Evolutionary conservation across 2,113 vertebrate species (phyloP).

Genomic region (Speoplatyrhinus poulsoni): DNA sequence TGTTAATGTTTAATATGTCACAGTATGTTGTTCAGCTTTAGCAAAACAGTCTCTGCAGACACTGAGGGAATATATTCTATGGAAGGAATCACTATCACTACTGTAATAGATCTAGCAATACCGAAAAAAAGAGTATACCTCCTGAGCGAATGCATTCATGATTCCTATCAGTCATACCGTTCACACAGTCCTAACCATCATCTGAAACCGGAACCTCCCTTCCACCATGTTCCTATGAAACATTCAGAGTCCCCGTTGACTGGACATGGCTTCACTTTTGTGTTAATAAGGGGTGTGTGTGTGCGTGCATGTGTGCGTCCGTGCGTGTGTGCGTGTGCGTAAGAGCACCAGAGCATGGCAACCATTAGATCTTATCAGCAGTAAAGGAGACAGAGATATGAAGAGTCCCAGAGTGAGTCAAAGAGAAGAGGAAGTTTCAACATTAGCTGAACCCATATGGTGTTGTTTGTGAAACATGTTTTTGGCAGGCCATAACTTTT

Average conservation of each 20-base stretch:
- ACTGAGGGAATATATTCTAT: no score
- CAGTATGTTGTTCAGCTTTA: no score
- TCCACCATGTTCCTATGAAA: constrained; percentile 48
- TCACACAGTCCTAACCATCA: no score
- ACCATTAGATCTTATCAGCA: background rate
- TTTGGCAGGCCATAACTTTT: no score
- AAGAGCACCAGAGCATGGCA: no score
- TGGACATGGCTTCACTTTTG: constrained; percentile 44
- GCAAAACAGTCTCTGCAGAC: no score
- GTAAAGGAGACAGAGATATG: background rate
- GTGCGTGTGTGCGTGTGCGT: background rate
- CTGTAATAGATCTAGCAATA: no score
- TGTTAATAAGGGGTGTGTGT: constrained; percentile 12
- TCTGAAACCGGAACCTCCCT: no score
- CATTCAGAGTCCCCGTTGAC: constrained; percentile 31
- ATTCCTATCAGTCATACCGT: no score
- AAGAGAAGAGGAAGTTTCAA: background rate
- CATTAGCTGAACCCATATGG: background rate
- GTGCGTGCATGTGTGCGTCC: background rate
- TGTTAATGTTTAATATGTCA: no score
- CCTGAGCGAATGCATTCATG: background rate
- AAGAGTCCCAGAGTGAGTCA: background rate
- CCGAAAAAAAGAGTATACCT: no score
- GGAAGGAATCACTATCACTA: no score
- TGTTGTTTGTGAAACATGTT: background rate